A percentile compares a stretch with the other conserved stretches of the same genome.
phyloP scores from a whole-genome alignment of 1,140 invertebrate species.

The Heliconius hermathena region DNA sequence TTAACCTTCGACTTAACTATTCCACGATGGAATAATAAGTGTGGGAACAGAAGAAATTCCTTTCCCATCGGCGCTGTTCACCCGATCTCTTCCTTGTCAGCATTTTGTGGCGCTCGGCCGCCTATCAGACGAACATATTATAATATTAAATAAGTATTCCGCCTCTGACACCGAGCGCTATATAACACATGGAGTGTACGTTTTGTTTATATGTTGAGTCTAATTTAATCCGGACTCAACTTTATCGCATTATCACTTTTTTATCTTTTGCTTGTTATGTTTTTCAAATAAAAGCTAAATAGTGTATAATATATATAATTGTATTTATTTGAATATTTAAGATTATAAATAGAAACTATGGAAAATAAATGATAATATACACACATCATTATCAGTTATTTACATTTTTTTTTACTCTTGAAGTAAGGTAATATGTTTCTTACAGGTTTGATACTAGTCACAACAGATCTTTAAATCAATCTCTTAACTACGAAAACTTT shows the following conservation, averaged over 20 bases:
- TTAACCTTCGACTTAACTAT: no score
- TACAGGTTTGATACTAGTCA: slow-evolving; percentile 78
- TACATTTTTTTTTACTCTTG: background rate
- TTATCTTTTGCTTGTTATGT: background rate
- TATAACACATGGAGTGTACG: no score
- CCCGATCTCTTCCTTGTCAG: no score
- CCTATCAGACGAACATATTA: no score
- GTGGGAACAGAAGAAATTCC: no score
- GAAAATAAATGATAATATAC: background rate
- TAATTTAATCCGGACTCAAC: background rate
- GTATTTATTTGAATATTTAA: background rate
- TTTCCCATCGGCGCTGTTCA: no score
- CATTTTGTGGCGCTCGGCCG: no score
- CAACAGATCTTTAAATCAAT: slow-evolving; percentile 59
- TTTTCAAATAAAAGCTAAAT: background rate
- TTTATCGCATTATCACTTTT: background rate
- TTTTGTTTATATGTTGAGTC: background rate
- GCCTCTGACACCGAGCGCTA: no score
- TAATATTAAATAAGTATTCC: no score
- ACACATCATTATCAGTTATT: background rate
- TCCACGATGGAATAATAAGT: no score
- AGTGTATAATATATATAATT: background rate
- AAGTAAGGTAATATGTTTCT: background rate
- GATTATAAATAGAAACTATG: background rate
- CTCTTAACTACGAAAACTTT: slow-evolving; percentile 79